These are phyloP conservation scores for Triplophysa tibetana DNA, from an alignment of 2,113 vertebrate genomes.

Conservation along the genomic window DNA sequence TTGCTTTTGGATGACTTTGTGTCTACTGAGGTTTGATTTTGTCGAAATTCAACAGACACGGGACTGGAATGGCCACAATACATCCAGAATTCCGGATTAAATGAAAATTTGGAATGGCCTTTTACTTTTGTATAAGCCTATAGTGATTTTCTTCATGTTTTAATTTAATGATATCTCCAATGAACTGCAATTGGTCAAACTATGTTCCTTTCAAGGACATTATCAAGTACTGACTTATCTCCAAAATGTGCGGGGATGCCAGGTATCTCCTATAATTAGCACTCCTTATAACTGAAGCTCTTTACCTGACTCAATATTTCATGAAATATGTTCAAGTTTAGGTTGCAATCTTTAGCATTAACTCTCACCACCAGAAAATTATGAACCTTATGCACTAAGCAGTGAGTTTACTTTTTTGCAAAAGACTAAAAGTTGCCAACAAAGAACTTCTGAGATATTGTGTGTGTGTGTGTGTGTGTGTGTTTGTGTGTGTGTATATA, in stretches of 20 bases:
- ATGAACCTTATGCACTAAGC: neutral
- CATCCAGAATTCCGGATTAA: too few species aligned
- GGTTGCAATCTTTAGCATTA: neutral
- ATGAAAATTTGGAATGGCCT: too few species aligned
- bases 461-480: too few species aligned
- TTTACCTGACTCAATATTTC: neutral
- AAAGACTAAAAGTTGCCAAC: too few species aligned
- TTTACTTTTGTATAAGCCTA: too few species aligned
- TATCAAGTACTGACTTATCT: neutral
- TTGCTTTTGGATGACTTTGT: too few species aligned
- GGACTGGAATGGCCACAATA: too few species aligned
- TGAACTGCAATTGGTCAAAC: neutral
- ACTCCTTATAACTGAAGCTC: neutral
- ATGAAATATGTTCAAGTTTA: neutral
- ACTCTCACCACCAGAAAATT: neutral
- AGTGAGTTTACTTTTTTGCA: neutral
- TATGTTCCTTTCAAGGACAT: slow-evolving; percentile 4
- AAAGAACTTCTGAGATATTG: too few species aligned
- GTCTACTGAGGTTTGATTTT: too few species aligned
- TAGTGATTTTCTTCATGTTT: too few species aligned
- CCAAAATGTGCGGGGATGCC: neutral
- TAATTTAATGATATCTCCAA: neutral
- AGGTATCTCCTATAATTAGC: neutral
- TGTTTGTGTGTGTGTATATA: too few species aligned
- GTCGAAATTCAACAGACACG: too few species aligned